Conservation (phyloP, 1,140 invertebrate species). For the Hyposmocoma kahamanoa region DNA sequence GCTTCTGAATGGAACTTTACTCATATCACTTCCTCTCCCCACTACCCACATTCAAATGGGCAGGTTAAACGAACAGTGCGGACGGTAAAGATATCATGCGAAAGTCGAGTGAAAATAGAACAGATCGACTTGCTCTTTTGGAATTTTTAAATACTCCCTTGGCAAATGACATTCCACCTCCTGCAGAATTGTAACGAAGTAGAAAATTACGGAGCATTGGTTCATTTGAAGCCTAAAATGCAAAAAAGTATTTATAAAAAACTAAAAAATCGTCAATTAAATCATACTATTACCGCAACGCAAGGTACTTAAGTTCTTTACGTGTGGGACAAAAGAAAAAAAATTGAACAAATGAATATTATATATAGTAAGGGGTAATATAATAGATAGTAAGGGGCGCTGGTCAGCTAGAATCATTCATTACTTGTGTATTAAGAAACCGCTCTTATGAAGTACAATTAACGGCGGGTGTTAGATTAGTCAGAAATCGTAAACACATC, state of each 20-base stretch:
- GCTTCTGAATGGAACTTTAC: conserved; percentile 42
- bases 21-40: conserved; percentile 38
- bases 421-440: not conserved
- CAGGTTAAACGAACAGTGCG: conserved; percentile 39
- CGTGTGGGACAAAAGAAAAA: not conserved
- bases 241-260: not conserved
- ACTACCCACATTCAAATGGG: conserved; percentile 59
- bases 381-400: no score
- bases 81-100: conserved; percentile 30
- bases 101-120: conserved; percentile 17
- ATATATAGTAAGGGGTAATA: no score
- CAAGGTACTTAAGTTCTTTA: conserved; percentile 1
- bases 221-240: conserved; percentile 5
- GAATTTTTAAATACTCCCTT: conserved; percentile 27
- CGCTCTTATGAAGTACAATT: conserved; percentile 5
- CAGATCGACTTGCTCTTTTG: conserved; percentile 25
- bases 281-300: conserved; percentile 5
- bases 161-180: conserved; percentile 8
- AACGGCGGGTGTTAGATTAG: not conserved
- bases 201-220: conserved; percentile 3
- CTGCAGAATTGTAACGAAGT: conserved; percentile 9
- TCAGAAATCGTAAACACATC: conserved; percentile 8
- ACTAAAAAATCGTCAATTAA: not conserved
- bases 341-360: no score
- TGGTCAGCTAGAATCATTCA: no score